phyloP scores from a whole-genome alignment of 2,888 invertebrate species.

The Scaptomyza flava region DNA sequence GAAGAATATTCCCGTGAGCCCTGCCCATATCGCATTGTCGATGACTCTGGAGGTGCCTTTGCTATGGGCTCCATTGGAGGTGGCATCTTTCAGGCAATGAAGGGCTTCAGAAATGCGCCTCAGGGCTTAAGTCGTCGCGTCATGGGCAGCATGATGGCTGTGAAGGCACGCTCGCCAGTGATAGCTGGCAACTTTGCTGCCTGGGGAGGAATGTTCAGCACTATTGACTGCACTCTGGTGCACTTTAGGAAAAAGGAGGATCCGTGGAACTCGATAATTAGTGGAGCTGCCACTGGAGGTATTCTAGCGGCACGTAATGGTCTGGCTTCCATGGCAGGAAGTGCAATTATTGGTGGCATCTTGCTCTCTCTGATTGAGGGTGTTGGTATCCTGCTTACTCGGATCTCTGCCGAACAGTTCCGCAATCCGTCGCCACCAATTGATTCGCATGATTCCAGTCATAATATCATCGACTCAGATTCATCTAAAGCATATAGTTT shows the following conservation, averaged over 20 bases:
- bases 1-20: constrained; percentile 98
- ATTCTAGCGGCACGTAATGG: constrained; percentile 63
- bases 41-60: constrained; percentile 99
- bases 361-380: constrained; percentile 63
- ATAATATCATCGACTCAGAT: constrained; percentile 32
- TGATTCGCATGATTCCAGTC: constrained; percentile 17
- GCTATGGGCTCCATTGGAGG: constrained; percentile 99
- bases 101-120: constrained; percentile 98
- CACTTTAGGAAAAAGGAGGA: constrained; percentile 65
- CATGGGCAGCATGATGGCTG: constrained; percentile 53
- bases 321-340: constrained; percentile 63
- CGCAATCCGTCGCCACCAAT: constrained; percentile 41
- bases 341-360: constrained; percentile 64
- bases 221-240: constrained; percentile 65
- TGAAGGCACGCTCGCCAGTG: constrained; percentile 57
- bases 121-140: constrained; percentile 85
- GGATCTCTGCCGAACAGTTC: constrained; percentile 63
- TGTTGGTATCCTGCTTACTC: constrained; percentile 61
- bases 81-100: constrained; percentile 97
- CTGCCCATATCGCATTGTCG: constrained; percentile 99
- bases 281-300: constrained; percentile 69
- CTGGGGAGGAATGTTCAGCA: constrained; percentile 66
- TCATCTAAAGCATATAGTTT: constrained; percentile 33
- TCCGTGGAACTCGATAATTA: constrained; percentile 72
- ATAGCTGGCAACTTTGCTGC: constrained; percentile 68